Base-by-base conservation (phyloP, 2,888 invertebrate genomes). In the Heliconius charithonia region DNA sequence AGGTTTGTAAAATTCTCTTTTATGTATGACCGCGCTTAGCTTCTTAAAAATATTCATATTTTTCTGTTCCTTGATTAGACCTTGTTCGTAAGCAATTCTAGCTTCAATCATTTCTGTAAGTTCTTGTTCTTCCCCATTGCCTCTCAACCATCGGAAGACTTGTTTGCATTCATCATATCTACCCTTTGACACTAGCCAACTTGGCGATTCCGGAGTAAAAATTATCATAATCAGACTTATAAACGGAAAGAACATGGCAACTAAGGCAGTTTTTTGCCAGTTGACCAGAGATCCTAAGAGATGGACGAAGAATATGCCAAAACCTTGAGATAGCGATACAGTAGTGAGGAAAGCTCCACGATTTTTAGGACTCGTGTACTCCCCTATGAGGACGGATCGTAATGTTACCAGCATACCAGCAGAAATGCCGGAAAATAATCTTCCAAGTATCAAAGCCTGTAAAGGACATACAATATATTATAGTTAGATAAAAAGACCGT, bases 291-390 rank as follows among this genome's bases (percentile, higher is more conserved):
- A 95, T 0, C 97, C 97, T 13, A 97, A 84, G 0, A 95, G 86
- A 84, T 97, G 97, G 6, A 96, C 95, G 9, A 96, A 84, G 22
- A 96, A 92, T 51, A 97, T 95, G 0, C 97, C 97, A 45, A 95
- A 85, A 0, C 96, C 95, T 77, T 96, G 95, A 0, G 96, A 91
- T 0, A 96, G 89, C 2, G 96, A 95, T 1, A 96, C 93, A 2
- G 94, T 93, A 7, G 96, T 94, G 59, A 96, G 93, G 41, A 96
- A 93, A 0, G 96, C 93, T 0, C 97, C 96, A 56, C 97, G 92
- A 81, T 96, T 93, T 82, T 92, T 93, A 0, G 96, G 96, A 76
- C 95, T 95, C 25, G 95, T 93, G 80, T 93, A 95, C 83, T 96
- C 96, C 41, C 95, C 95, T 59, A 96, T 92, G 80, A 95, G 95